Evolutionary conservation across 2,797 vertebrate species (phyloP).

Genomic region (Rhinophrynus dorsalis): DNA sequence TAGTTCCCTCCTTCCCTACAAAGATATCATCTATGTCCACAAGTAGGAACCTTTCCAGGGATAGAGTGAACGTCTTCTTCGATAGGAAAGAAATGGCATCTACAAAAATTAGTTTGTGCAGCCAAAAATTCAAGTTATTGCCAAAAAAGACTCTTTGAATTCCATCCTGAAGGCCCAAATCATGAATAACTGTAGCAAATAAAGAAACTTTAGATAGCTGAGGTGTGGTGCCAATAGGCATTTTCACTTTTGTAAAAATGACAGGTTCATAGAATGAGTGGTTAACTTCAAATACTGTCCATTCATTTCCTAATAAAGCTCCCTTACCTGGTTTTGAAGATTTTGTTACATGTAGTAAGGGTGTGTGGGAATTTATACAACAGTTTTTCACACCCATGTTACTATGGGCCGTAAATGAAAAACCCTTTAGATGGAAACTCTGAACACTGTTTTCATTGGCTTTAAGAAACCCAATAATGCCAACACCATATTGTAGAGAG

Average conservation of each 20-base stretch:
- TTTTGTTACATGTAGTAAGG: conserved; percentile 86
- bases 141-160: conserved; percentile 91
- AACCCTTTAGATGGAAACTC: conserved; percentile 77
- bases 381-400: conserved; percentile 87
- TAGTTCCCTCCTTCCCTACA: conserved; percentile 93
- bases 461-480: conserved; percentile 89
- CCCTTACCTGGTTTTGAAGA: conserved; percentile 83
- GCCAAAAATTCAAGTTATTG: conserved; percentile 93
- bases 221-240: conserved; percentile 66
- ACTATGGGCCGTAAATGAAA: conserved; percentile 83
- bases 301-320: conserved; percentile 85
- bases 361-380: conserved; percentile 88
- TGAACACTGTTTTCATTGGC: conserved; percentile 84
- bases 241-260: conserved; percentile 80
- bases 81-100: conserved; percentile 92
- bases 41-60: conserved; percentile 90
- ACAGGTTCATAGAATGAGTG: conserved; percentile 91
- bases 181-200: conserved; percentile 86
- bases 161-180: conserved; percentile 90
- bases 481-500: conserved; percentile 87
- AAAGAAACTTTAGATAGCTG: conserved; percentile 64
- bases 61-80: conserved; percentile 82
- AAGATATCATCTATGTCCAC: conserved; percentile 98
- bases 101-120: conserved; percentile 92
- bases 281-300: conserved; percentile 91